Percentiles rank a stretch among this genome's conserved stretches.
Conservation (phyloP, 2,797 vertebrate species). For the Oryzias sinensis region DNA sequence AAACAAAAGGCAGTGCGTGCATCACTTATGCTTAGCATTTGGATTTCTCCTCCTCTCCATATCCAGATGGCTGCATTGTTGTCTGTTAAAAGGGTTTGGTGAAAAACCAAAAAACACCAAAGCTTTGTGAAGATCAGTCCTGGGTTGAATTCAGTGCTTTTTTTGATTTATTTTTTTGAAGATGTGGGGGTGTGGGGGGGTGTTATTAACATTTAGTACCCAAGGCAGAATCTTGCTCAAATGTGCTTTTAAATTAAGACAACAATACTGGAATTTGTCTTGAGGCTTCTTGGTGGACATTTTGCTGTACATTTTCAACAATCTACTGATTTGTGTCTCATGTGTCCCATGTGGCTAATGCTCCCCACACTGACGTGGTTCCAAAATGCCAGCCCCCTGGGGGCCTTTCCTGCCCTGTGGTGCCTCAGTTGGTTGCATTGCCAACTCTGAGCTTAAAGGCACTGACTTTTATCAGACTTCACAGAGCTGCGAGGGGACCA, state of each 20-base stretch:
- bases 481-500: constrained; percentile 52
- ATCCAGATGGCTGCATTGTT: constrained; percentile 72
- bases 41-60: constrained; percentile 55
- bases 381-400: constrained; percentile 71
- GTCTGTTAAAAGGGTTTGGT: constrained; percentile 34
- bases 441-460: constrained; percentile 65
- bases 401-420: constrained; percentile 67
- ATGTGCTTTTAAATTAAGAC: not conserved
- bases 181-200: too few relatives aligned
- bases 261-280: not conserved
- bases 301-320: constrained; percentile 27
- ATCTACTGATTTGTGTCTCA: constrained; percentile 5
- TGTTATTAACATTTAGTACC: too few relatives aligned
- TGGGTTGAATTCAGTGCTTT: too few relatives aligned
- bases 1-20: constrained; percentile 65
- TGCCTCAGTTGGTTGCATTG: constrained; percentile 63
- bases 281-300: constrained; percentile 19
- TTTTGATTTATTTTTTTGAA: too few relatives aligned
- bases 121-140: constrained; percentile 20
- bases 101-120: constrained; percentile 8
- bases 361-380: constrained; percentile 48
- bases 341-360: constrained; percentile 40
- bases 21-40: constrained; percentile 61
- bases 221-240: not conserved
- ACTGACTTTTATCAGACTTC: constrained; percentile 63